Conservation (phyloP, 2,797 vertebrate genomes). For the Lacerta viridis region DNA sequence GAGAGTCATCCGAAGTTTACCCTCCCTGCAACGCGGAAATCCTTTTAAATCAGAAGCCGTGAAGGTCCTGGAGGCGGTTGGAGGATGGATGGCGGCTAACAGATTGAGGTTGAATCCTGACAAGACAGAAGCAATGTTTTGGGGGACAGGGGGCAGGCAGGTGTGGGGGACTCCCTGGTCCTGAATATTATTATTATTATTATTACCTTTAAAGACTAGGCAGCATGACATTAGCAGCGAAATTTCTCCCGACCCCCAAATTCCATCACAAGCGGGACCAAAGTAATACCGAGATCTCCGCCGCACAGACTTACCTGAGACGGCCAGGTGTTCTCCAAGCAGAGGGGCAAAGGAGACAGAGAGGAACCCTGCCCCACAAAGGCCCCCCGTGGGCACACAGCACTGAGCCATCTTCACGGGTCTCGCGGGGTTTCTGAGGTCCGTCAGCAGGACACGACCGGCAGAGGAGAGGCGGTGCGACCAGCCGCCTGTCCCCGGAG, state of each 20-base stretch:
- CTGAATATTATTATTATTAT: no score
- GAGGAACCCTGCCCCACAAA: conserved; percentile 70
- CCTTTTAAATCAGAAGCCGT: no score
- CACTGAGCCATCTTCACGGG: conserved; percentile 75
- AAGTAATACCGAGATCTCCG: not conserved
- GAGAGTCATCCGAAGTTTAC: no score
- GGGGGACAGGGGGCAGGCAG: no score
- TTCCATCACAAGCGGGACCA: not conserved
- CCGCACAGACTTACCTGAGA: conserved; percentile 86
- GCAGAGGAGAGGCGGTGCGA: conserved; percentile 84
- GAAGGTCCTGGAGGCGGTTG: no score
- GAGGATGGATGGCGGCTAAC: no score
- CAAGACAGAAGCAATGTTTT: no score
- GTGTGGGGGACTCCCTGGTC: no score
- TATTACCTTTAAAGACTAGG: no score
- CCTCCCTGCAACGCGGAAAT: no score
- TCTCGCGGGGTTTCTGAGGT: conserved; percentile 77
- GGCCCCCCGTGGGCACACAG: conserved; percentile 42
- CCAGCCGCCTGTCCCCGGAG: rapidly evolving
- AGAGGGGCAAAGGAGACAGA: conserved; percentile 87
- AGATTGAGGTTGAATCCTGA: no score
- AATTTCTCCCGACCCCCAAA: not conserved
- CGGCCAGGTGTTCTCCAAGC: conserved; percentile 80
- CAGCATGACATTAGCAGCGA: no score
- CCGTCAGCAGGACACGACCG: conserved; percentile 82